phyloP scores from a whole-genome alignment of 2,113 vertebrate genomes.

The Guaruba guarouba region DNA sequence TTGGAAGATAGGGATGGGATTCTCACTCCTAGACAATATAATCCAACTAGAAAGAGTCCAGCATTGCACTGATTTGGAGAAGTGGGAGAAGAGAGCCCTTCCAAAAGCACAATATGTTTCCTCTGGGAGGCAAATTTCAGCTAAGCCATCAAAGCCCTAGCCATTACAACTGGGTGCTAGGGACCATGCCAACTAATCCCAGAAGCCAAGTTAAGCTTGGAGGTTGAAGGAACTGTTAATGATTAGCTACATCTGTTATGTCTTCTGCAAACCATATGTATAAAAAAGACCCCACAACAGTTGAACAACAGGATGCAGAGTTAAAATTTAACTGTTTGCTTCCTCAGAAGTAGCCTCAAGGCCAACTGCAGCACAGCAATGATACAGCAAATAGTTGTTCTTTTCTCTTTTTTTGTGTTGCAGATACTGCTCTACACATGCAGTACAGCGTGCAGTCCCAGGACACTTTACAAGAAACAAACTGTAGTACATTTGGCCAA shows the following conservation, averaged over 20 bases:
- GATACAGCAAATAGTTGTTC: neutral
- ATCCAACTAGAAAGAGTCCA: neutral
- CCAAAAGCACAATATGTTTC: neutral
- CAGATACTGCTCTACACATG: neutral
- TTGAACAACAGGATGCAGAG: slow-evolving; percentile 11
- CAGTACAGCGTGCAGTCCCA: neutral
- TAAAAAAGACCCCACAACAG: neutral
- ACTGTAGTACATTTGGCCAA: neutral
- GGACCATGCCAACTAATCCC: neutral
- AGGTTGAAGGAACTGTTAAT: slow-evolving; percentile 14
- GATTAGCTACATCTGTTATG: neutral
- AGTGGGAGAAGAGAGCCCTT: neutral
- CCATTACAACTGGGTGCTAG: neutral
- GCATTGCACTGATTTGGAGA: neutral
- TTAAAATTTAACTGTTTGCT: slow-evolving; percentile 21
- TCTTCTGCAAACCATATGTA: neutral
- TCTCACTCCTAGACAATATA: neutral
- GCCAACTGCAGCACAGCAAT: neutral
- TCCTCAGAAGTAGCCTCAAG: neutral
- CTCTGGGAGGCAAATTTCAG: neutral
- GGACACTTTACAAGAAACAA: neutral
- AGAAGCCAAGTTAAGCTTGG: neutral
- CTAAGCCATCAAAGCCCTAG: neutral
- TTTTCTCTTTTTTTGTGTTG: neutral
- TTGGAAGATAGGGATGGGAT: neutral